Base-by-base conservation (phyloP, 2,797 vertebrate species). In the Pangasius mekongensis region DNA sequence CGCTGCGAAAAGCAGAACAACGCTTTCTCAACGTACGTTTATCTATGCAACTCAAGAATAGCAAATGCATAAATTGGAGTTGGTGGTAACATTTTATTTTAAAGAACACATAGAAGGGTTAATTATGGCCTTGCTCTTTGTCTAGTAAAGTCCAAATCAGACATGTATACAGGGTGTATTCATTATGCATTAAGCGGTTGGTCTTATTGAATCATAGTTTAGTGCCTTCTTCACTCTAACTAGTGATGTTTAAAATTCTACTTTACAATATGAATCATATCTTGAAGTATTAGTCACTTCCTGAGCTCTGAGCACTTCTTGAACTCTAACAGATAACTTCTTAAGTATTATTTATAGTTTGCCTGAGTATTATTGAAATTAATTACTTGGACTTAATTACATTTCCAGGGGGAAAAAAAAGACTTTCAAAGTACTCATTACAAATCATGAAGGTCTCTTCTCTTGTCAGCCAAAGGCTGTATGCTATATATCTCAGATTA, bases 1-100 rank as follows among this genome's bases (percentile, higher is more conserved):
- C 95, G 98, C 74, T 99, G 98, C 87, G 94, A 92, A 87, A 91
- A 93, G 0, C 98, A 99, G 93, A 99, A 99, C 94, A 99, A 99
- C 60, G 98, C 98, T 43, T 99, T 99, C 94, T 97, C 98, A 91
- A 99, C 98, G 99, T 97, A 96, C 97, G 98, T 97, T 8, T 36
- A 6, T 39, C 20, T 30, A 2, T 10, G 66, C 20, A 71, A 7
- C 20, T 54, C 49, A 36, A 47, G 5, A 62, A 62, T 14, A 60
- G 9, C 24, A 62, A 52, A 67, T 52, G 39, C 14, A 67, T 67
- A 1, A 66, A 66, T 18, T 16, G 5, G 2, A 30, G 27, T n/a
- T 27, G 36, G 56, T n/a, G 60, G 81, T n/a, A 66, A 52, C 13
- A 52, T 9, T 20, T 83, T 67, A 52, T 52, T 83, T 83, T 22